Evolutionary conservation across 2,797 vertebrate species (phyloP), one percentile per base, ranked within the genome.

Genomic region (Ataeniobius toweri): DNA sequence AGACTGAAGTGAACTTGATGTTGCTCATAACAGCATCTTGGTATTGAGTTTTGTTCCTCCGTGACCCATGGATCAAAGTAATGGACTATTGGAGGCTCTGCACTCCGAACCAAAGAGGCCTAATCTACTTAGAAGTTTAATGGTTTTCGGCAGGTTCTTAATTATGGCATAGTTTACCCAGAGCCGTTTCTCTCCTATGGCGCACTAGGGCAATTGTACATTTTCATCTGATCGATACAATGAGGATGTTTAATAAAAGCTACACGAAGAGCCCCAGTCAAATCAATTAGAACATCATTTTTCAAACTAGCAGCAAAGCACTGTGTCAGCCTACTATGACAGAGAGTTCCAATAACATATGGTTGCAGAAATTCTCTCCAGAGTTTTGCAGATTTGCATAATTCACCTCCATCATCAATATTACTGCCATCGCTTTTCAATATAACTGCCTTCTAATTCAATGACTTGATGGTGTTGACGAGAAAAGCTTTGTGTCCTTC

Each of bases 31-130:
- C 83, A 78, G 84, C 79, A 63, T 75, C 79, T 89, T 84, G 86
- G 71, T 90, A 91, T 91, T 89, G 91, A 92, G 89, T 91, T 92
- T 82, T 92, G 92, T 83, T 93, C 91, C 91, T 88, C 78, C 75
- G 92, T 88, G 89, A 92, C 92, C 90, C 87, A 91, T 93, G 93
- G 88, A 93, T 93, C 92, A 94, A 91, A 91, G 89, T 92, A 93
- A 94, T 93, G 90, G 91, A 93, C 91, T 90, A 87, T 85, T 73
- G 84, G 85, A 88, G 88, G 83, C 86, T 82, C 71, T 79, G 81
- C 83, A 82, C 71, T 79, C 85, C 81, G 86, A 90, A 85, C 84
- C 78, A 76, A 78, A 89, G 84, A 87, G 80, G 80, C 73, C 76
- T 68, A 69, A 86, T 81, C 86, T 86, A 83, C 90, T 81, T 82